Base-by-base conservation (phyloP, 2,797 vertebrate genomes). In the Cossypha caffra region DNA sequence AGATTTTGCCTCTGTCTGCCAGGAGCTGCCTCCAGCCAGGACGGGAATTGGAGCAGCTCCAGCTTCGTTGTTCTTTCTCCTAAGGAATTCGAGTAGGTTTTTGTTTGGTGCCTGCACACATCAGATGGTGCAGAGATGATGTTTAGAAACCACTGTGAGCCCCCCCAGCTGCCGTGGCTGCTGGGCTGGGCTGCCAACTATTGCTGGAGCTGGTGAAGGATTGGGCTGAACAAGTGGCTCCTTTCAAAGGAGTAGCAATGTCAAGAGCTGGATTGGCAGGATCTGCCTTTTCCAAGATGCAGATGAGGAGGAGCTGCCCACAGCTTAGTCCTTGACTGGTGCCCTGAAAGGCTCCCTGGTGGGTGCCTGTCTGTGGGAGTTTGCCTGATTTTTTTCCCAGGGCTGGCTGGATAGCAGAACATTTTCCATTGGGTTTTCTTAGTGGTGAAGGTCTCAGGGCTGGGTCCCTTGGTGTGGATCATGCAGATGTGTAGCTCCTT, bases 1-100 rank as follows among this genome's bases (percentile, higher is more conserved):
- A 3, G 1, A 1, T 19, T 5, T 9, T 2, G 24, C 1, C 4
- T 82, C 62, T 63, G 75, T 0, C 4, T 0, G 7, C 4, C 69
- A 3, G 73, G 71, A 94, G 69, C 68, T 13, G 58, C 77, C 61
- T 18, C 1, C 24, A 79, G 88, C 63, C 63, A 31, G 57, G 57
- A 54, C 6, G 21, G 57, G 55, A 71, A 31, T 2, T 95, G 95
- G 82, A 95, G 69, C 85, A 35, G 4, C 51, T 93, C 91, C 93
- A 95, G 55, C 54, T 35, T 0, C 1, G 18, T 62, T 40, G 18
- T 26, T 20, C 51, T 51, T 61, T 26, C 74, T 68, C 42, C 37
- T 9, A 0, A 45, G 88, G 87, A 91, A 88, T 78, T 75, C 16
- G 33, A 62, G n/a, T 33, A 35, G 29, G 28, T 18, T 78, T 93